Base-by-base conservation (phyloP, 2,888 invertebrate species). In the Zaprionus lineosus region DNA sequence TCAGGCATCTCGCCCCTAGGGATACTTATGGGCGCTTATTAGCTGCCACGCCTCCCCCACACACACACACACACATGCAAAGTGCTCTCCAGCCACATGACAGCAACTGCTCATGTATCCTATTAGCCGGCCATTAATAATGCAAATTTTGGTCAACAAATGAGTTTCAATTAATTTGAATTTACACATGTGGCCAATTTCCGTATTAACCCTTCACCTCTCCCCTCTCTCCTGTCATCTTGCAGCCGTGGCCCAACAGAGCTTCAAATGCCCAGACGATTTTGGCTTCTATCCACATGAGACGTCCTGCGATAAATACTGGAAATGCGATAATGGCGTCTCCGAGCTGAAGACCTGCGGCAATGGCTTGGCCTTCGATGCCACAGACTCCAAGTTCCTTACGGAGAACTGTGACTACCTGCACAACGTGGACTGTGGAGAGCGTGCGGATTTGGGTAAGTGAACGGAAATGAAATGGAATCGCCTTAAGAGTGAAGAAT, bases 351-450 rank as follows among this genome's bases (percentile, higher is more conserved):
- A 97, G 91, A 96, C 97, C 36, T 97, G 97, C 91, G 97, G 97
- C 55, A 97, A 97, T 89, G 97, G 97, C 57, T 92, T 97, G 65
- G 97, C 97, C 51, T 97, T 97, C 90, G 97, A 97, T 89, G 94
- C 96, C 62, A 92, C 94, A 43, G 97, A 97, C 91, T 92, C 94
- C 74, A 97, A 97, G 92, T 97, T 94, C 92, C 92, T 96, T 87
- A 96, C 96, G 57, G 97, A 97, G 90, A 97, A 97, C 92, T 97
- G 97, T 70, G 97, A 97, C 91, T 97, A 97, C 91, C 93, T 96
- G 78, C 97, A 97, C 92, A 97, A 97, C 84, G 97, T 97, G 36
- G 96, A 97, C 84, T 97, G 97, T 88, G 96, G 96, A 40, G 96
- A 96, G 73, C 94, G 97, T 87, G 91, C 94, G 65, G 95, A 96